Percentiles rank a stretch among this genome's conserved stretches.
Conservation (phyloP, 2,113 vertebrate genomes). For the Silurus asotus region DNA sequence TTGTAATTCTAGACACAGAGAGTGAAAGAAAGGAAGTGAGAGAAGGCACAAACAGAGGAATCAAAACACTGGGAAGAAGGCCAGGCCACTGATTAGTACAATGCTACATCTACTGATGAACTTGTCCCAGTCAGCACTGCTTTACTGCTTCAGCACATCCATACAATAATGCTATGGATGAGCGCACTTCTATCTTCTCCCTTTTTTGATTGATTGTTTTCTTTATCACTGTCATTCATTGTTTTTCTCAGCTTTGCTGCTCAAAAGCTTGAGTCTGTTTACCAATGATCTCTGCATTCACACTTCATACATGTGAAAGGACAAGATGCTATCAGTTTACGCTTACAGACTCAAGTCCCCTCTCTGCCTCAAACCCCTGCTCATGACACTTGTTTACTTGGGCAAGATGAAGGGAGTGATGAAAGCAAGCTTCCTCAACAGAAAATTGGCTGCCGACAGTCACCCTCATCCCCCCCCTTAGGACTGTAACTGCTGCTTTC, state of each 20-base stretch:
- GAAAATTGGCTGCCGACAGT: slow-evolving; percentile 76
- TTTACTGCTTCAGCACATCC: slow-evolving; percentile 66
- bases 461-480: slow-evolving; percentile 61
- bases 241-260: neutral
- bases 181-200: neutral
- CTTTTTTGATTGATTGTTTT: slow-evolving; percentile 66
- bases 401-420: slow-evolving; percentile 70
- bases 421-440: slow-evolving; percentile 70
- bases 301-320: slow-evolving; percentile 19
- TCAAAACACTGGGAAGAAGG: slow-evolving; percentile 62
- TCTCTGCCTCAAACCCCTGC: slow-evolving; percentile 50
- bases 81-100: slow-evolving; percentile 48
- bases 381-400: slow-evolving; percentile 75
- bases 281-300: slow-evolving; percentile 18
- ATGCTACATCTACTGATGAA: slow-evolving; percentile 55
- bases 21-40: slow-evolving; percentile 20
- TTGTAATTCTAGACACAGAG: slow-evolving; percentile 60
- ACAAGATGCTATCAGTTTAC: slow-evolving; percentile 43
- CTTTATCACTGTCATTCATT: slow-evolving; percentile 18
- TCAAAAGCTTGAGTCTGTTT: slow-evolving; percentile 8
- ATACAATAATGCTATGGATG: slow-evolving; percentile 27
- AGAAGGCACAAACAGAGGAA: slow-evolving; percentile 41
- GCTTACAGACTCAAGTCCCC: slow-evolving; percentile 13
- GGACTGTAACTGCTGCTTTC: slow-evolving; percentile 64
- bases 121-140: slow-evolving; percentile 57